These are phyloP conservation scores for Cephalotes varians DNA, from an alignment of 2,888 invertebrate species.

Conservation along the genomic window DNA sequence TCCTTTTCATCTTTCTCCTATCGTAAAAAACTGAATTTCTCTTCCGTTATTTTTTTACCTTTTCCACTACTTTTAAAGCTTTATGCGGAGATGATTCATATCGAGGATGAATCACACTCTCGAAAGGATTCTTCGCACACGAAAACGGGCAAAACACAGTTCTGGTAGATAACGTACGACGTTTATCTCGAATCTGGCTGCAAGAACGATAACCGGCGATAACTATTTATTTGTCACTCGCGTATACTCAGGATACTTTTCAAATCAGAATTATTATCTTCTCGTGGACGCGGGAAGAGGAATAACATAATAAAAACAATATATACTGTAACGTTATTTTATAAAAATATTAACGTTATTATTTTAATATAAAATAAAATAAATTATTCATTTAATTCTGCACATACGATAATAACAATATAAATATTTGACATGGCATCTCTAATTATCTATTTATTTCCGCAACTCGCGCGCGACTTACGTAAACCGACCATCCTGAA, in stretches of 20 bases:
- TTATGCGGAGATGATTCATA: slow-evolving; percentile 29
- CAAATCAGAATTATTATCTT: not conserved
- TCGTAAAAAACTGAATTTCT: not conserved
- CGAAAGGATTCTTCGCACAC: not conserved
- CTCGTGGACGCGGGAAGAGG: too few species aligned
- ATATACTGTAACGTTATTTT: not conserved
- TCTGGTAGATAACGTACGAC: not conserved
- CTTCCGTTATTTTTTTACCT: not conserved
- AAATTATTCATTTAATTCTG: not conserved
- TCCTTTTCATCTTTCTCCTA: not conserved
- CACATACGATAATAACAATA: not conserved
- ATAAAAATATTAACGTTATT: too few species aligned
- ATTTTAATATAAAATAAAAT: not conserved
- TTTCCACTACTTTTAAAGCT: not conserved
- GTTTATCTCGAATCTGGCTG: slow-evolving; percentile 23
- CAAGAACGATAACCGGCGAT: slow-evolving; percentile 25
- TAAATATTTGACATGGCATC: too few species aligned
- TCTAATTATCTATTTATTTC: not conserved
- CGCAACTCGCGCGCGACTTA: not conserved
- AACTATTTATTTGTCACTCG: not conserved
- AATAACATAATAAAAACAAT: not conserved
- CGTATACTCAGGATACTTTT: not conserved
- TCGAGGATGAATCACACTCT: slow-evolving; percentile 33
- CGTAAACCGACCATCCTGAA: not conserved
- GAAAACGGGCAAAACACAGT: not conserved